phyloP scores from a whole-genome alignment of 2,888 invertebrate species.

The Leptinotarsa peninsularis region DNA sequence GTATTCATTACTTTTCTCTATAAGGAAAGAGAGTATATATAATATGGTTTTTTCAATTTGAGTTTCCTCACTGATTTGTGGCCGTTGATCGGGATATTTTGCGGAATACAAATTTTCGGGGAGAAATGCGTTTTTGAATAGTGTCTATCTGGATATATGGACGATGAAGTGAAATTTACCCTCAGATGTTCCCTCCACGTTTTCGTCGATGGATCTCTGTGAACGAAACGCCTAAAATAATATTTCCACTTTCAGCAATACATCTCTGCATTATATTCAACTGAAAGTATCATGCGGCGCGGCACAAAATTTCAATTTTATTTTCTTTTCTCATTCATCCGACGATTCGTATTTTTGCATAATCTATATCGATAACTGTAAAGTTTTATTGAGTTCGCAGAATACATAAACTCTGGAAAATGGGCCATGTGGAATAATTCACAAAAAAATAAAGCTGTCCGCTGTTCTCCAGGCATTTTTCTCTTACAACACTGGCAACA shows the following conservation, averaged over 20 bases:
- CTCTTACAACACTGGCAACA: background rate
- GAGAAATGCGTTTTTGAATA: too few species aligned
- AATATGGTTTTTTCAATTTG: too few species aligned
- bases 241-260: slow-evolving; percentile 19
- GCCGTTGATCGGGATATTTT: too few species aligned
- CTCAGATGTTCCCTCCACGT: background rate
- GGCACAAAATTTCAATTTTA: slow-evolving; percentile 27
- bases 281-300: slow-evolving; percentile 15
- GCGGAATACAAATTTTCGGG: too few species aligned
- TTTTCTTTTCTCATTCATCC: slow-evolving; percentile 28
- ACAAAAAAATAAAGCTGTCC: slow-evolving; percentile 9
- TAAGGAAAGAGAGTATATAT: too few species aligned
- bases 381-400: slow-evolving; percentile 31
- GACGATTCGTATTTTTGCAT: slow-evolving; percentile 30
- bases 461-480: background rate
- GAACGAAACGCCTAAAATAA: slow-evolving; percentile 20
- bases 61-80: too few species aligned
- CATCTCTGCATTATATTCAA: slow-evolving; percentile 16
- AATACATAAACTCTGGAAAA: slow-evolving; percentile 17
- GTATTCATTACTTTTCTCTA: too few species aligned
- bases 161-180: background rate
- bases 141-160: too few species aligned
- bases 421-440: slow-evolving; percentile 14
- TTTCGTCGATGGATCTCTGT: slow-evolving; percentile 3
- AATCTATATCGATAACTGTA: slow-evolving; percentile 32